These are phyloP conservation scores for Cladopsammia gracilis DNA, from an alignment of 64 coral and sea anemone species.

Conservation along the genomic window DNA sequence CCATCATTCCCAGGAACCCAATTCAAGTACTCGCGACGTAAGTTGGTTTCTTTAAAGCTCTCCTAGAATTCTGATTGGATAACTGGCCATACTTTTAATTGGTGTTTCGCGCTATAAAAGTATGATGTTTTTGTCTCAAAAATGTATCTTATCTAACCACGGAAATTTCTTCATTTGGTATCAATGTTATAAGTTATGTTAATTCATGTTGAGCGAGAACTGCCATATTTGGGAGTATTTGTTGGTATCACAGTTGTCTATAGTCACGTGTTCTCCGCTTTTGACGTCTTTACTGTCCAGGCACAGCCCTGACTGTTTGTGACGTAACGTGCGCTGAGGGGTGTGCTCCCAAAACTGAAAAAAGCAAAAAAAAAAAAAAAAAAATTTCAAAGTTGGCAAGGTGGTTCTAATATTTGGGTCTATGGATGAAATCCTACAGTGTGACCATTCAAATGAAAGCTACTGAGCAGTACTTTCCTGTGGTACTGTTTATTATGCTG, in stretches of 20 bases:
- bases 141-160: too few species aligned
- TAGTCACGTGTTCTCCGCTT: constrained; percentile 60
- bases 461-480: too few species aligned
- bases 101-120: too few species aligned
- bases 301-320: constrained; percentile 82
- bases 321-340: constrained; percentile 58
- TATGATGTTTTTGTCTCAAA: background rate
- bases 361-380: background rate
- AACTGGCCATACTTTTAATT: too few species aligned
- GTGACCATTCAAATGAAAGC: too few species aligned
- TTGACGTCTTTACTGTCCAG: constrained; percentile 74
- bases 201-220: constrained; percentile 86
- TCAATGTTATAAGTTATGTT: background rate
- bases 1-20: too few species aligned
- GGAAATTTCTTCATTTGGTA: too few species aligned
- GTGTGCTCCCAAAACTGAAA: constrained; percentile 91
- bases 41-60: too few species aligned
- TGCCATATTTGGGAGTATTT: constrained; percentile 87
- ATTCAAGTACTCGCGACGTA: too few species aligned
- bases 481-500: too few species aligned
- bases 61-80: too few species aligned
- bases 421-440: too few species aligned
- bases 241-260: constrained; percentile 56
- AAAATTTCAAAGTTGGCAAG: background rate
- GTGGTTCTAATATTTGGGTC: background rate